Evolutionary conservation across 2,888 invertebrate genomes (phyloP).

Genomic region (Phoenoteleia sp.): DNA sequence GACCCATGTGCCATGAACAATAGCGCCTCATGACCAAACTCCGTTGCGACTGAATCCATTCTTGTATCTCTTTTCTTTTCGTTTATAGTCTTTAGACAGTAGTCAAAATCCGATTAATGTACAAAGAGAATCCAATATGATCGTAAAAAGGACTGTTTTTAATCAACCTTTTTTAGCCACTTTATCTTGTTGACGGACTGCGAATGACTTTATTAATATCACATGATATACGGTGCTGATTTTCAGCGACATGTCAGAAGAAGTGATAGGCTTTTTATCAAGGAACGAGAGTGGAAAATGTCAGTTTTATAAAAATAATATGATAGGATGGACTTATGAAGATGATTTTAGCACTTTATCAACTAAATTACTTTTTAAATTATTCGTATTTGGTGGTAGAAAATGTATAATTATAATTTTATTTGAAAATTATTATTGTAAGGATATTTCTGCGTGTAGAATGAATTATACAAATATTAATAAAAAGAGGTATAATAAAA

Average conservation of each 20-base stretch:
- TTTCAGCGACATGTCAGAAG: not conserved
- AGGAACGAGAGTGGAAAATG: no score
- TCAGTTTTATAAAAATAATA: no score
- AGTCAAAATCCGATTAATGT: conserved; percentile 46
- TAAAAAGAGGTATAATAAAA: no score
- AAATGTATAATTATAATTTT: no score
- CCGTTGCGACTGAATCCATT: conserved; percentile 6
- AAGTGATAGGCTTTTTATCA: not conserved
- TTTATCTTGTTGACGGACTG: not conserved
- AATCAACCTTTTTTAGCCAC: conserved; percentile 32
- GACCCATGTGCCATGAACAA: conserved; percentile 55
- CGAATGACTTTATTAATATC: conserved; percentile 23
- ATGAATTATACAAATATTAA: no score
- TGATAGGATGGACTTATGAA: no score
- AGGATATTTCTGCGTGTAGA: no score
- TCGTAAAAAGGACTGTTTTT: conserved; percentile 23
- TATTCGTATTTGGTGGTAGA: no score
- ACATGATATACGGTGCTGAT: not conserved
- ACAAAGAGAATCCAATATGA: conserved; percentile 45
- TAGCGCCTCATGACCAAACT: conserved; percentile 33
- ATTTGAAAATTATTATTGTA: no score
- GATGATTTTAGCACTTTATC: no score
- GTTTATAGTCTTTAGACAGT: conserved; percentile 48
- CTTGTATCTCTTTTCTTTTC: conserved; percentile 42
- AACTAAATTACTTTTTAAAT: no score